Percentiles rank a stretch among this genome's conserved stretches.
These are phyloP conservation scores for Hippocampus mohnikei DNA, from an alignment of 2,113 vertebrate species.

Conservation along the genomic window DNA sequence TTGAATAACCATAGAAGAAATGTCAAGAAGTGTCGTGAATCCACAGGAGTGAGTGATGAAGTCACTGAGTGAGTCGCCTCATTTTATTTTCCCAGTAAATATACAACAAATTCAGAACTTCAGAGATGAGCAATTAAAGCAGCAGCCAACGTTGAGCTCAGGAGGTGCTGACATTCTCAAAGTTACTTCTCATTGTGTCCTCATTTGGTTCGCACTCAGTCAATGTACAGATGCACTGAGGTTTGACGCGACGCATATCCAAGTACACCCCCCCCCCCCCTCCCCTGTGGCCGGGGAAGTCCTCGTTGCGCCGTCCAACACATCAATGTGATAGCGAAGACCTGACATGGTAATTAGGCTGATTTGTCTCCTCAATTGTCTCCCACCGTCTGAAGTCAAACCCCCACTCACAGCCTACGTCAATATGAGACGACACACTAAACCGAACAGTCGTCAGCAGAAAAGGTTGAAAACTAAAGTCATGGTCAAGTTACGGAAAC, in stretches of 20 bases:
- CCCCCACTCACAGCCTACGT: constrained; percentile 21
- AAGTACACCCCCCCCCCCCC: constrained; percentile 1
- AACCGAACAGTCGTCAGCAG: constrained; percentile 2
- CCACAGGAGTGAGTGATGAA: background rate
- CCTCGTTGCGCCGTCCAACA: constrained; percentile 52
- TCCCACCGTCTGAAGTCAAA: constrained; percentile 56
- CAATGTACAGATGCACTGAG: constrained; percentile 5
- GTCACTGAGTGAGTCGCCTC: background rate
- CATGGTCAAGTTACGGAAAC: too few species aligned
- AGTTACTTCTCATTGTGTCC: constrained; percentile 17
- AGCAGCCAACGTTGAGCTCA: background rate
- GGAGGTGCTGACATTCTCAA: background rate
- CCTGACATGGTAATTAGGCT: constrained; percentile 63
- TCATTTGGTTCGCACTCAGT: constrained; percentile 10
- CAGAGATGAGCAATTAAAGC: background rate
- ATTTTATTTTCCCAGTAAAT: background rate
- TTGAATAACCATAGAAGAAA: background rate
- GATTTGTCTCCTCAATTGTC: constrained; percentile 50
- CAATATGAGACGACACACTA: constrained; percentile 10
- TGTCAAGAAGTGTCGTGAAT: background rate
- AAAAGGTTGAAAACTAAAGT: background rate
- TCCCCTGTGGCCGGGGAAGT: constrained; percentile 20
- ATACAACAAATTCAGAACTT: background rate
- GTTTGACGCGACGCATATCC: constrained; percentile 43
- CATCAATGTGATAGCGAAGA: constrained; percentile 44